Base-by-base conservation (phyloP, 2,888 invertebrate species). In the Stictocephala bisonia region DNA sequence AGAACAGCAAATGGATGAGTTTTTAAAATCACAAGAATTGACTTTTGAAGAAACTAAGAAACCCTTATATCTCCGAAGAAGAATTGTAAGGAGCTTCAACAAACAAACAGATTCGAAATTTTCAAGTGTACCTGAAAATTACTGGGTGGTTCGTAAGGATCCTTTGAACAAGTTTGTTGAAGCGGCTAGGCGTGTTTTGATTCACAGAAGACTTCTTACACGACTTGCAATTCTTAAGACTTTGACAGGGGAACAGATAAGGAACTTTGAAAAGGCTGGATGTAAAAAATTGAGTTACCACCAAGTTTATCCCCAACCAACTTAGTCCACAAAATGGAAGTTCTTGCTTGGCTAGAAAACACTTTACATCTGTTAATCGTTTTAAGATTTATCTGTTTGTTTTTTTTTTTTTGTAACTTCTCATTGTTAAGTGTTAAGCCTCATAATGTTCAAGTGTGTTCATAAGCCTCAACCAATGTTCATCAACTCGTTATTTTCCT, bases 81-180 rank as follows among this genome's bases (percentile, higher is more conserved):
- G 64, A 44, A 44, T 27, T 13, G 2, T 64, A 44, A 35, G 64
- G 18, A 7, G 44, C 40, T 29, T 15, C 27, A 22, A 40, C 40
- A 26, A 41, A 44, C 3, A 60, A 44, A 6, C 44, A 44, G 7
- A n/a, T n/a, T 15, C 44, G 4, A n/a, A 44, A 44, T 40, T n/a
- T 64, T 27, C n/a, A 26, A 64, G 15, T 3, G 44, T 7, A 24
- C 64, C 64, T 1, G 13, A 26, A 26, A 44, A 13, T 20, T 6
- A 27, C n/a, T 44, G 44, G 64, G 27, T 64, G 13, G 44, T 60
- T 11, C 60, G 35, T 4, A 35, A 40, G 40, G n/a, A 20, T 20
- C 11, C 44, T 44, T 44, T 64, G n/a, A 64, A 64, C 44, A 41
- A 27, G 27, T 64, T 64, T 64, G 64, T 64, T 1, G 64, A 64